phyloP scores from a whole-genome alignment of 2,797 vertebrate species.

The Clamator glandarius region DNA sequence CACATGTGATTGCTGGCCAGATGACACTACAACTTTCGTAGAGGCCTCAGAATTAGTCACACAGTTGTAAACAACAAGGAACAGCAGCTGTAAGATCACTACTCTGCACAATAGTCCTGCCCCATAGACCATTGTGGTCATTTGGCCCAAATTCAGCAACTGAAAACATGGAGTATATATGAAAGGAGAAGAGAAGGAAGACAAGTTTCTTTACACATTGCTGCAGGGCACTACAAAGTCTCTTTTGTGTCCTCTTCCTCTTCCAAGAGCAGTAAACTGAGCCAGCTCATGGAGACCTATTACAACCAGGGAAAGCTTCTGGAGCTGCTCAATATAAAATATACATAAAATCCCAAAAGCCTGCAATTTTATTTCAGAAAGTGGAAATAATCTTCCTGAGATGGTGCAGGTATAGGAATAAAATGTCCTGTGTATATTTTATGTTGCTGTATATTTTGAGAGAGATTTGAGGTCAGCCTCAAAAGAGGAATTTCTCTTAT shows the following conservation, averaged over 20 bases:
- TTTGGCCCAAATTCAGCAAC: neutral
- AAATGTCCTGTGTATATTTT: conserved; percentile 35
- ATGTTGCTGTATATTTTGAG: conserved; percentile 31
- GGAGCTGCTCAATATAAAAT: neutral
- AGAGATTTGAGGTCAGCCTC: conserved; percentile 19
- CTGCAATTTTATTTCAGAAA: conserved; percentile 31
- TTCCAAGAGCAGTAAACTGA: neutral
- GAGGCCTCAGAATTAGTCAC: neutral
- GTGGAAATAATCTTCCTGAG: conserved; percentile 53
- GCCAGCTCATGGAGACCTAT: neutral
- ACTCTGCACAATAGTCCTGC: rapidly evolving
- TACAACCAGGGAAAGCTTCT: neutral
- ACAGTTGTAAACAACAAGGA: neutral
- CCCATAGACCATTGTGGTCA: neutral
- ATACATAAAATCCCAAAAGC: conserved; percentile 28
- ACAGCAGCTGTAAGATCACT: neutral
- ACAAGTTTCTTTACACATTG: neutral
- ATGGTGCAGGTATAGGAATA: neutral
- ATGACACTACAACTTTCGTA: neutral
- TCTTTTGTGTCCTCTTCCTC: neutral
- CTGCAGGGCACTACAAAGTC: neutral
- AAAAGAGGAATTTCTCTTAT: conserved; percentile 33
- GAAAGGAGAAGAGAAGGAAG: neutral
- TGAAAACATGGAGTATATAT: neutral
- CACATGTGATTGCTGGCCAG: neutral